Evolutionary conservation across 1,140 invertebrate genomes (phyloP).

Genomic region (Bombyx mori): ASM3026992v2 NC_085109.1:5461501-5462000

Average conservation of each 20-base stretch:
- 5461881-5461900: too few relatives aligned
- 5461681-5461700: slow-evolving; percentile 8
- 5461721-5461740: slow-evolving; percentile 6
- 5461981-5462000: neutral
- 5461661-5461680: slow-evolving; percentile 18
- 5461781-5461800: neutral
- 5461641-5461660: slow-evolving; percentile 20
- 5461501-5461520: slow-evolving; percentile 91
- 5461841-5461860: too few relatives aligned
- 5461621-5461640: slow-evolving; percentile 20
- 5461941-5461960: slow-evolving; percentile 34
- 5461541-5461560: slow-evolving; percentile 85
- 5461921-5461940: slow-evolving; percentile 4
- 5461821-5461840: neutral
- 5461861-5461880: too few relatives aligned
- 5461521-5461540: slow-evolving; percentile 92
- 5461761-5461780: neutral
- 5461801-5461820: slow-evolving; percentile 3
- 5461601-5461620: slow-evolving; percentile 63
- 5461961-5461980: slow-evolving; percentile 1
- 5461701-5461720: slow-evolving; percentile 5
- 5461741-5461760: slow-evolving; percentile 8
- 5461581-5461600: slow-evolving; percentile 63
- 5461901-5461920: neutral
- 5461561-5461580: slow-evolving; percentile 56